Evolutionary conservation across 35 echinoderm and acorn worm genomes (phyloP).

Genomic region (Acanthaster planci): DNA sequence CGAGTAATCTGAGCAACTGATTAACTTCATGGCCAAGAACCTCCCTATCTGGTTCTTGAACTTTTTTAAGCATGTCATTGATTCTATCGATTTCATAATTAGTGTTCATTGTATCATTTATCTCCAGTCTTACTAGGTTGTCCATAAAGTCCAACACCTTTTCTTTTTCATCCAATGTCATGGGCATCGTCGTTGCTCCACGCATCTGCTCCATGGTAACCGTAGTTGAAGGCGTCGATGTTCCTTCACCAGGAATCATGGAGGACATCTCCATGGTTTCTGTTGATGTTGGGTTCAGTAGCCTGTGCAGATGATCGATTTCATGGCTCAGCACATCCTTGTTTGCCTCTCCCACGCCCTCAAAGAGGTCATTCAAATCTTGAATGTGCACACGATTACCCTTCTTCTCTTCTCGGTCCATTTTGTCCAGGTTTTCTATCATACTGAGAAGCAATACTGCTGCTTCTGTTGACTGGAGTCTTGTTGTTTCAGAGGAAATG

Average conservation of each 20-base stretch:
- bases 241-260: too few relatives aligned
- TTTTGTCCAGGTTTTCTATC: neutral
- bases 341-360: neutral
- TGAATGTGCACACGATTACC: neutral
- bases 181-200: neutral
- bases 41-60: neutral
- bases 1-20: neutral
- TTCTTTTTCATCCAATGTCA: neutral
- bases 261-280: too few relatives aligned
- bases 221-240: neutral
- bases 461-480: neutral
- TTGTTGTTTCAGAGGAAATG: too few relatives aligned
- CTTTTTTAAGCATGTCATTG: neutral
- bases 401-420: neutral
- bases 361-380: neutral
- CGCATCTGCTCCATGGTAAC: neutral
- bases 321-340: conserved; percentile 9
- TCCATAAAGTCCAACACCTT: neutral
- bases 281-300: neutral
- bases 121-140: neutral
- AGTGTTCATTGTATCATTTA: neutral
- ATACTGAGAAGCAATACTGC: neutral
- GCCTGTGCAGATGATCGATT: neutral
- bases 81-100: neutral
- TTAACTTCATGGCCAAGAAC: neutral